Base-by-base conservation (phyloP, 2,113 vertebrate species). In the Pygathrix nemaeus region DNA sequence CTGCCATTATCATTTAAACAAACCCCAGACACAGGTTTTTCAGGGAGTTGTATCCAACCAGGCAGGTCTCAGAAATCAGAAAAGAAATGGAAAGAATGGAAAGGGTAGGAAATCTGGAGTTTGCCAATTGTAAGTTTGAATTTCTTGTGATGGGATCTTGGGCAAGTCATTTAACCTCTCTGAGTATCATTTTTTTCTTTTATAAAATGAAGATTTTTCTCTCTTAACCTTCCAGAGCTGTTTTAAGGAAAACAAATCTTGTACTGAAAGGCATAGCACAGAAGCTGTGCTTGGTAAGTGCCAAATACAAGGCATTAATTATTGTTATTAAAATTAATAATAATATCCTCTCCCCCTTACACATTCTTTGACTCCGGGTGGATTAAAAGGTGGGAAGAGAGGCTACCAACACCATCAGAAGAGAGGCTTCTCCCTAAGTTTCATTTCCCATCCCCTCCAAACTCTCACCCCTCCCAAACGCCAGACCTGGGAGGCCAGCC, bases 151-250 rank as follows among this genome's bases (percentile, higher is more conserved):
- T 55, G 66, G 50, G 52, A 81, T 55, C 38, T 59, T 52, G 40
- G 52, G 8, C 20, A 95, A 78, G 9, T 68, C 55, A 80, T 40
- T 75, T 89, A 73, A 84, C 30, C 35, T 73, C 57, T 75, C 18
- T 8, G 2, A 70, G 27, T 55, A 96, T 43, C 50, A 20, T 86
- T 83, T 57, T 82, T 32, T 32, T 86, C 18, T 84, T 84, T 48
- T 48, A 57, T 40, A 72, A 96, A 95, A 59, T 66, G 17, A 82
- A 88, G 32, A 93, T 70, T 93, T 95, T 91, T 88, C 45, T 87
- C 32, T 27, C 27, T 81, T 59, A 72, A 70, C 21, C 57, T 43
- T 85, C 40, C n/a, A 93, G 84, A 90, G 35, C 13, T 80, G 78
- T 52, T 78, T 52, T 80, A 80, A 80, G 35, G 21, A 81, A 78